These are phyloP conservation scores for Euleptes europaea DNA, from an alignment of 2,113 vertebrate species.

Conservation along the genomic window DNA sequence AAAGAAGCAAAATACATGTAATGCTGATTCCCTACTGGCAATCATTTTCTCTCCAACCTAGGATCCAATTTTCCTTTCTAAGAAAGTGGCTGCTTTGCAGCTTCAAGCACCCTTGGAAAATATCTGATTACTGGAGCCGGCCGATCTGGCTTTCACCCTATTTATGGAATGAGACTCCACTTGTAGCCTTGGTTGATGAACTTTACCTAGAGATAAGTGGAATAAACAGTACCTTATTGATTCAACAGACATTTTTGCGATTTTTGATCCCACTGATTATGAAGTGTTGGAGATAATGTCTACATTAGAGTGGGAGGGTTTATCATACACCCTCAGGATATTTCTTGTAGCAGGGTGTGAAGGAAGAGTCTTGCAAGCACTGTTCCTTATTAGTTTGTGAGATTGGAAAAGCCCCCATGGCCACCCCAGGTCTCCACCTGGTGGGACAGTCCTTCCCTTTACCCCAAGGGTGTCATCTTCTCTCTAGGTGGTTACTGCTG, in stretches of 20 bases:
- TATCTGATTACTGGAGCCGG: background rate
- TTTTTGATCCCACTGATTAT: background rate
- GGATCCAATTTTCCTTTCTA: background rate
- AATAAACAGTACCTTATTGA: background rate
- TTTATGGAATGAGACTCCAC: background rate
- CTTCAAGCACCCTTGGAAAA: background rate
- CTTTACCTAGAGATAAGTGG: background rate
- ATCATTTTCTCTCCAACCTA: background rate
- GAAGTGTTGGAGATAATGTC: background rate
- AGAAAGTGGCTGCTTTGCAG: background rate
- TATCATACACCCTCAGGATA: too few relatives aligned
- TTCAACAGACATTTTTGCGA: background rate
- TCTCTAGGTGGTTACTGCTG: too few relatives aligned
- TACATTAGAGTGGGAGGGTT: too few relatives aligned
- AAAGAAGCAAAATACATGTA: background rate
- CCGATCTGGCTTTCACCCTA: background rate
- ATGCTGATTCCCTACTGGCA: background rate
- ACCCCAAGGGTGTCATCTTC: too few relatives aligned
- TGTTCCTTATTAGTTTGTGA: too few relatives aligned
- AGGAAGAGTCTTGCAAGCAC: too few relatives aligned
- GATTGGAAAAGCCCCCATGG: too few relatives aligned
- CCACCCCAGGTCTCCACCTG: too few relatives aligned
- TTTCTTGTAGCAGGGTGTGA: background rate
- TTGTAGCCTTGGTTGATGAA: background rate
- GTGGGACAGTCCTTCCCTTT: too few relatives aligned